Conservation (phyloP, 2,113 vertebrate genomes). For the Neotoma lepida region DNA sequence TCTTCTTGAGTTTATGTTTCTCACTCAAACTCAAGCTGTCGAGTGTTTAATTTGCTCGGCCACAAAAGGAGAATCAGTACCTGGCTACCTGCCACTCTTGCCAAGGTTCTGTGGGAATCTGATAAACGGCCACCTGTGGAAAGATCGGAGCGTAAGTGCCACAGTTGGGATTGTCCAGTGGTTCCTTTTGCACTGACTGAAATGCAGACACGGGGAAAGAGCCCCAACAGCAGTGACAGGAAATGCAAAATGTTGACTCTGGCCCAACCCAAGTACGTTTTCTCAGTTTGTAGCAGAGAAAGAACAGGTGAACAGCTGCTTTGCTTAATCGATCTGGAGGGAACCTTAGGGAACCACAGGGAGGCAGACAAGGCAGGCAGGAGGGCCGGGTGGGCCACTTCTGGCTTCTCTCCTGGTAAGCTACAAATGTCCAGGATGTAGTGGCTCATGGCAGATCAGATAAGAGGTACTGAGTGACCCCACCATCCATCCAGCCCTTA, state of each 20-base stretch:
- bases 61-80: neutral
- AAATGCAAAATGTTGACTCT: neutral
- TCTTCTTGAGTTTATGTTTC: neutral
- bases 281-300: neutral
- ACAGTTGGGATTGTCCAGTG: neutral
- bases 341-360: neutral
- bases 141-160: neutral
- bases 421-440: slow-evolving; percentile 64
- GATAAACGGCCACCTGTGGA: neutral
- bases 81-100: neutral
- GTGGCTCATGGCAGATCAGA: slow-evolving; percentile 65
- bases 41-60: neutral
- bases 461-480: slow-evolving; percentile 51
- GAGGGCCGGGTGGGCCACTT: neutral
- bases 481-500: neutral
- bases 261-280: neutral
- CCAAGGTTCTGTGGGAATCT: neutral
- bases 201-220: neutral
- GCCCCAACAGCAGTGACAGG: fast-evolving
- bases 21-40: neutral
- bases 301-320: neutral
- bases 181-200: neutral
- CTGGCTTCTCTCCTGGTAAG: slow-evolving; percentile 61
- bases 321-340: neutral
- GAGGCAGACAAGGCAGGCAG: neutral